A percentile compares a stretch with the other conserved stretches of the same genome.
phyloP scores from a whole-genome alignment of 2,888 invertebrate genomes.

The Dysmachus trigonus region DNA sequence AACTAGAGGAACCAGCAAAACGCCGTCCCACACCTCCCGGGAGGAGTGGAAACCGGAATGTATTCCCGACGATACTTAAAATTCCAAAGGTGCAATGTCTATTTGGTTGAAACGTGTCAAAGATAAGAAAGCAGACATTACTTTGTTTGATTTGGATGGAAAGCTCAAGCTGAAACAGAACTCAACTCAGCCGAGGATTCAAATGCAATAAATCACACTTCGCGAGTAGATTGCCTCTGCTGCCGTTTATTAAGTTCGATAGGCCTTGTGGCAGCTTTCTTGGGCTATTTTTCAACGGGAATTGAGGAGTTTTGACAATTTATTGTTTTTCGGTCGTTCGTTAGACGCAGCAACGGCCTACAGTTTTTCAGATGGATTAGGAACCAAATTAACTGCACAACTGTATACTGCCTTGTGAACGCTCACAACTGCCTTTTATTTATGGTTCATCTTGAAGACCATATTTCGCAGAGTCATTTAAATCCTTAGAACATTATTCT shows the following conservation, averaged over 20 bases:
- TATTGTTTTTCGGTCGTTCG: not conserved
- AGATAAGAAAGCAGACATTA: constrained; percentile 37
- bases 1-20: not conserved
- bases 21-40: not conserved
- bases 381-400: not conserved
- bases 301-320: not conserved
- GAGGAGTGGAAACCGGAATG: not conserved
- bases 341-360: not conserved
- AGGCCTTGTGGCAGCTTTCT: not conserved
- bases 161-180: not conserved
- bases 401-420: not conserved
- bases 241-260: not conserved
- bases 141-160: constrained; percentile 7
- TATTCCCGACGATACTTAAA: constrained; percentile 13
- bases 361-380: not conserved
- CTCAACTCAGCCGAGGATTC: constrained; percentile 18
- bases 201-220: constrained; percentile 22
- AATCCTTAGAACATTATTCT: not conserved
- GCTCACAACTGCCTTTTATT: not conserved
- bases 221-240: not conserved
- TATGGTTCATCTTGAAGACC: not conserved
- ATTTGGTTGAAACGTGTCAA: constrained; percentile 38
- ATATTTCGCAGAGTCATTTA: not conserved
- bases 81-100: constrained; percentile 31
- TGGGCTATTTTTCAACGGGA: not conserved